phyloP scores from a whole-genome alignment of 1,140 invertebrate genomes.

The Gonioctena quinquepunctata region DNA sequence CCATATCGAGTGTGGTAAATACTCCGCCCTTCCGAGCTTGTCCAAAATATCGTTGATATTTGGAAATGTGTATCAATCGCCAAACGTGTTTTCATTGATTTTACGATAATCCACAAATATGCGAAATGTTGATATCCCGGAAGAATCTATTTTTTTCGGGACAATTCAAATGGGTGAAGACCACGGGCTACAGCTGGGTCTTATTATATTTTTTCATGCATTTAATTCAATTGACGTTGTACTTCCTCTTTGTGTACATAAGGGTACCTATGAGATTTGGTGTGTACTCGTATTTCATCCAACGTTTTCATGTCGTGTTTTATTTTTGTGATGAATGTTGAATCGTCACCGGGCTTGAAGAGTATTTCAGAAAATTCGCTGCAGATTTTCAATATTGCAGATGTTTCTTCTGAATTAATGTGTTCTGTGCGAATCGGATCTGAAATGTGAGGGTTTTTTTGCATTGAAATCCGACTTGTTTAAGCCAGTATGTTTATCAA shows the following conservation, averaged over 20 bases:
- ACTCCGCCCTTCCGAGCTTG: constrained; percentile 52
- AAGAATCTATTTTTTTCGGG: constrained; percentile 34
- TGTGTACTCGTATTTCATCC: constrained; percentile 42
- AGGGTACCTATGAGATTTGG: constrained; percentile 48
- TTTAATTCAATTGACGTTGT: constrained; percentile 40
- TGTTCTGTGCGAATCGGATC: constrained; percentile 27
- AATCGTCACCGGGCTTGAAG: constrained; percentile 21
- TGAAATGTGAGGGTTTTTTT: too few species aligned
- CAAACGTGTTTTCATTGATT: constrained; percentile 23
- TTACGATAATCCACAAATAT: constrained; percentile 49
- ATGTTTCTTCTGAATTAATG: constrained; percentile 34
- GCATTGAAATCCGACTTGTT: too few species aligned
- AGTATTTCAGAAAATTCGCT: constrained; percentile 33
- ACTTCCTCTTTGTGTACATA: constrained; percentile 46
- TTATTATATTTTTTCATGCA: constrained; percentile 41
- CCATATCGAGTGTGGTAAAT: constrained; percentile 57
- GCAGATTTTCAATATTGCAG: constrained; percentile 27
- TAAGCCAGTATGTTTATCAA: neutral
- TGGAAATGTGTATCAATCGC: constrained; percentile 13
- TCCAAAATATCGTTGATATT: constrained; percentile 21
- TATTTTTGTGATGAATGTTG: constrained; percentile 26
- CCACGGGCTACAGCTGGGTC: constrained; percentile 37
- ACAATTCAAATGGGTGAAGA: constrained; percentile 20
- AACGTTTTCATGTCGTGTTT: constrained; percentile 43
- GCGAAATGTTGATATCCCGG: constrained; percentile 45